A percentile compares a stretch with the other conserved stretches of the same genome.
phyloP scores from a whole-genome alignment of 1,140 invertebrate species.

The Camponotus floridanus region DNA sequence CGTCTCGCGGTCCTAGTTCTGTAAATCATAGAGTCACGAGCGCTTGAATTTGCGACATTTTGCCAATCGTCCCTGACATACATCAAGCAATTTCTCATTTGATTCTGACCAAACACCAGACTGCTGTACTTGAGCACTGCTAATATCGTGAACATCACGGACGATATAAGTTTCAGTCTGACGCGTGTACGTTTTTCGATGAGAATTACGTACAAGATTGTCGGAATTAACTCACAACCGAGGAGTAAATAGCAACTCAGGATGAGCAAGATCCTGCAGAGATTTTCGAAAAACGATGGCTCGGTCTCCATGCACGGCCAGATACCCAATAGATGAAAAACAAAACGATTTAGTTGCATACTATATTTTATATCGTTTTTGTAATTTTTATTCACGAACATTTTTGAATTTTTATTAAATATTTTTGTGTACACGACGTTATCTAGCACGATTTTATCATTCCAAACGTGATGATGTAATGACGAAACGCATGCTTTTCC shows the following conservation, averaged over 20 bases:
- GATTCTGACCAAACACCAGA: slow-evolving; percentile 58
- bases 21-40: slow-evolving; percentile 43
- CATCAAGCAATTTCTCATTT: slow-evolving; percentile 72
- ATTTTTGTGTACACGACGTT: background rate
- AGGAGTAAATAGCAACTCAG: slow-evolving; percentile 18
- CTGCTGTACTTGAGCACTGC: slow-evolving; percentile 75
- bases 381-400: slow-evolving; percentile 41
- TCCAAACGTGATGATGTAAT: background rate
- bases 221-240: slow-evolving; percentile 34
- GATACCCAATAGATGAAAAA: slow-evolving; percentile 39
- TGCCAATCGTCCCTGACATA: slow-evolving; percentile 76
- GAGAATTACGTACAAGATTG: slow-evolving; percentile 35
- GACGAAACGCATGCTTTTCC: background rate
- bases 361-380: slow-evolving; percentile 40
- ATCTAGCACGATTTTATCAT: background rate
- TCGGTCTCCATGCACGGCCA: slow-evolving; percentile 20
- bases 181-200: slow-evolving; percentile 67
- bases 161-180: slow-evolving; percentile 74
- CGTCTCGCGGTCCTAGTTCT: slow-evolving; percentile 29
- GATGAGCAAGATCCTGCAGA: slow-evolving; percentile 10
- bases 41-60: slow-evolving; percentile 19
- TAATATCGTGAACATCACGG: slow-evolving; percentile 75
- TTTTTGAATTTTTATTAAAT: background rate
- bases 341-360: slow-evolving; percentile 4
- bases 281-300: background rate